Base-by-base conservation (phyloP, 2,888 invertebrate genomes). In the Callosobruchus maculatus region DNA sequence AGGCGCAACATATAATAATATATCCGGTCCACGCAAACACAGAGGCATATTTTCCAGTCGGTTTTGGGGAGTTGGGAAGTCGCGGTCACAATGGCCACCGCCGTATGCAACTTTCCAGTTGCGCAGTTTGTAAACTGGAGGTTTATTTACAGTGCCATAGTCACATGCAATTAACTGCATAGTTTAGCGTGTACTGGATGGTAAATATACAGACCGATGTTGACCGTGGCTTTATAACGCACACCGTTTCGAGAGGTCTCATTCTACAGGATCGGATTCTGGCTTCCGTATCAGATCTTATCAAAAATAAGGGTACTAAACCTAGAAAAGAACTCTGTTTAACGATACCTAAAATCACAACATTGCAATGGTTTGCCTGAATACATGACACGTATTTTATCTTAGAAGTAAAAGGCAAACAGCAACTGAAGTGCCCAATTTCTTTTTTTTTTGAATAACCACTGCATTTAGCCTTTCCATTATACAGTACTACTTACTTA, bases 161-260 rank as follows among this genome's bases (percentile, higher is more conserved):
- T 82, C 82, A 81, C 81, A 83, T 85, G 85, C 85, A 85, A 85
- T 85, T 85, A 85, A 84, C 84, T 84, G 85, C 85, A 85, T 84
- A 83, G 80, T 81, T 81, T 82, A 83, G 82, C 84, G 82, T 84
- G 84, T 82, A 78, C 78, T 77, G 77, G 75, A 78, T 74, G 76
- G 79, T 81, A 80, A 80, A 80, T 79, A 80, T 77, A 80, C 75
- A 76, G 78, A 77, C 77, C 77, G 74, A 77, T 78, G 81, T 77
- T 77, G 77, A 79, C 77, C 78, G 77, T 77, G 75, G 77, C 77
- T 76, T 75, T 78, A 76, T 78, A 74, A 73, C 78, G 77, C 49
- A 49, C 49, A 49, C 5, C 13, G 75, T 79, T 77, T 78, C 77
- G 77, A 75, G 78, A 79, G 80, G 73, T 77, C 77, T 76, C 77